These are phyloP conservation scores for Aethes cnicana DNA, from an alignment of 2,888 invertebrate species.

Conservation along the genomic window DNA sequence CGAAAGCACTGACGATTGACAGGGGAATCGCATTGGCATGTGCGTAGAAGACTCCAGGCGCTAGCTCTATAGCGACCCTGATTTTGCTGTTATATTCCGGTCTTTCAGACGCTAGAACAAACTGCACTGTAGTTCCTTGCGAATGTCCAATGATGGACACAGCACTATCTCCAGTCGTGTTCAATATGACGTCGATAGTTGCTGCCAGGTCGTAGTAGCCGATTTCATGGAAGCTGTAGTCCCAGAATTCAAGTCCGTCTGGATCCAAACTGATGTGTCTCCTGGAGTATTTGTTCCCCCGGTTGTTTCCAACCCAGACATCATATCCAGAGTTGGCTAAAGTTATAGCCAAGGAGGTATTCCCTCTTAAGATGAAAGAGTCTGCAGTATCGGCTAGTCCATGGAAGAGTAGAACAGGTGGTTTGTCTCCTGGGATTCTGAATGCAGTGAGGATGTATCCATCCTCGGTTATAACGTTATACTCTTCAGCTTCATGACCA, in stretches of 20 bases:
- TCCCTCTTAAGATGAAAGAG: no score
- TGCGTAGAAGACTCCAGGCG: no score
- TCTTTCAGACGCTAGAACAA: no score
- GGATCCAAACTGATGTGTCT: slow-evolving; percentile 35
- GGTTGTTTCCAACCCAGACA: slow-evolving; percentile 79
- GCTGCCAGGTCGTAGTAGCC: slow-evolving; percentile 52
- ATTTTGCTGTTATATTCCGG: no score
- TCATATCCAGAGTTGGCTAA: no score
- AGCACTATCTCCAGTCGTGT: slow-evolving; percentile 34
- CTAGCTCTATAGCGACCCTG: no score
- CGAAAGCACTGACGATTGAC: no score
- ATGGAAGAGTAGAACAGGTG: slow-evolving; percentile 47
- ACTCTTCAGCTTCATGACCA: slow-evolving; percentile 45
- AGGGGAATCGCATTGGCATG: no score
- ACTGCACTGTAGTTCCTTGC: slow-evolving; percentile 51
- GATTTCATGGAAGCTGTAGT: slow-evolving; percentile 61
- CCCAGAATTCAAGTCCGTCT: slow-evolving; percentile 44
- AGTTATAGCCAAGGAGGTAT: no score
- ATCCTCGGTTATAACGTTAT: slow-evolving; percentile 47
- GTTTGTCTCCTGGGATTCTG: slow-evolving; percentile 39
- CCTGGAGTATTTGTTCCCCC: slow-evolving; percentile 55
- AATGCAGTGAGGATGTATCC: slow-evolving; percentile 50
- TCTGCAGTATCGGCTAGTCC: slow-evolving; percentile 53
- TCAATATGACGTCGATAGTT: slow-evolving; percentile 45
- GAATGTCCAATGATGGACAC: slow-evolving; percentile 54